phyloP scores from a whole-genome alignment of 2,113 vertebrate species.

The Cynoglossus semilaevis region DNA sequence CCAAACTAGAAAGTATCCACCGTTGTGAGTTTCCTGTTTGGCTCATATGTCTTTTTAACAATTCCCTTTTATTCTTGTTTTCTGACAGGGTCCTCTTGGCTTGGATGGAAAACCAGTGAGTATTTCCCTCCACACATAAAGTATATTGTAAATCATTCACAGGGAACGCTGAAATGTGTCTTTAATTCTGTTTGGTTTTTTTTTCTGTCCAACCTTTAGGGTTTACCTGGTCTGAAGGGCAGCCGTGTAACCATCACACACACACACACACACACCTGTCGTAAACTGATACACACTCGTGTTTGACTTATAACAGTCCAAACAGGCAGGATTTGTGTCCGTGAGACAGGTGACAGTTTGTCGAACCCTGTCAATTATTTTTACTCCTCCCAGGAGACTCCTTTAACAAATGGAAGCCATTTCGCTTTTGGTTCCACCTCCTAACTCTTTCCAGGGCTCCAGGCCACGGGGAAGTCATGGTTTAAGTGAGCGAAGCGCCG shows the following conservation, averaged over 20 bases:
- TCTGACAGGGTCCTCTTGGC: slow-evolving; percentile 87
- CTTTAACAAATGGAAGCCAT: slow-evolving; percentile 26
- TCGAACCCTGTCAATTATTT: slow-evolving; percentile 37
- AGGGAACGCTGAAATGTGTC: no score
- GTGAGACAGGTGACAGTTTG: slow-evolving; percentile 29
- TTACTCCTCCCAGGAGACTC: slow-evolving; percentile 26
- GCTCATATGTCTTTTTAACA: background rate
- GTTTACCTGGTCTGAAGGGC: slow-evolving; percentile 75
- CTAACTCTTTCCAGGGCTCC: slow-evolving; percentile 38
- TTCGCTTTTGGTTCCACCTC: slow-evolving; percentile 41
- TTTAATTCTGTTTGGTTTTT: slow-evolving; percentile 4
- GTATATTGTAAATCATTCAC: background rate
- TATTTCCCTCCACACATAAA: slow-evolving; percentile 45
- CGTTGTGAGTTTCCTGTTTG: background rate
- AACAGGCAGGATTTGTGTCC: slow-evolving; percentile 19
- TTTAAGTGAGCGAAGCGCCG: slow-evolving; percentile 35
- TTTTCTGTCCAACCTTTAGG: slow-evolving; percentile 53
- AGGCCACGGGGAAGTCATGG: slow-evolving; percentile 35
- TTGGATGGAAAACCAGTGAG: slow-evolving; percentile 96
- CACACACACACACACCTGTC: no score
- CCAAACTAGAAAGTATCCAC: background rate
- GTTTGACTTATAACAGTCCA: slow-evolving; percentile 12
- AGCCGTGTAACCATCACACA: slow-evolving; percentile 72
- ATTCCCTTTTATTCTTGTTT: slow-evolving; percentile 14
- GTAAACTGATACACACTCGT: background rate